phyloP scores from a whole-genome alignment of 1,140 invertebrate species.

The Hyposmocoma kahamanoa region DNA sequence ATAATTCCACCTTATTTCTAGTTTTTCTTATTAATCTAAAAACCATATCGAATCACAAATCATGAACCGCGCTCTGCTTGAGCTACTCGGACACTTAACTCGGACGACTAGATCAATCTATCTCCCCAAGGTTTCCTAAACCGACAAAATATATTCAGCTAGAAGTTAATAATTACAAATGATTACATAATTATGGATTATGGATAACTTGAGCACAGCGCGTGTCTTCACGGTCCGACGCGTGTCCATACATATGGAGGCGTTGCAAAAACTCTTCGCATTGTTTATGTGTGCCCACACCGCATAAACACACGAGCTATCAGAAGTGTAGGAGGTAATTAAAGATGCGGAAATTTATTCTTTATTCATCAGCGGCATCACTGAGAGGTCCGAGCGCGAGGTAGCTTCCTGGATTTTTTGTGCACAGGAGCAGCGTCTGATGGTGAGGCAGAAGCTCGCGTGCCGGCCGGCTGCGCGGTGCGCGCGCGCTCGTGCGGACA shows the following conservation, averaged over 20 bases:
- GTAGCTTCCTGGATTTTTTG: constrained; percentile 54
- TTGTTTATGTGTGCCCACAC: background rate
- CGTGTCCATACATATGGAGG: constrained; percentile 10
- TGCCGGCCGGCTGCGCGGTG: constrained; percentile 31
- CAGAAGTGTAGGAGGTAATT: constrained; percentile 29
- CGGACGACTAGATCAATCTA: no score
- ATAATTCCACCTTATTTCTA: no score
- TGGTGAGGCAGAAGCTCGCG: constrained; percentile 28
- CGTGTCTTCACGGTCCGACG: constrained; percentile 41
- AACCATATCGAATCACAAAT: no score
- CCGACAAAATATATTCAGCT: no score
- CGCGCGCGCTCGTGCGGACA: constrained; percentile 28
- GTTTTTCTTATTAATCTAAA: no score
- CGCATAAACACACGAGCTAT: background rate
- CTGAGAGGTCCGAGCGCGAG: constrained; percentile 21
- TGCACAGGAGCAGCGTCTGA: constrained; percentile 14
- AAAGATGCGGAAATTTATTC: constrained; percentile 48
- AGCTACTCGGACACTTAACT: no score
- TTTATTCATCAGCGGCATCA: constrained; percentile 57
- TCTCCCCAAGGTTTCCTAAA: no score
- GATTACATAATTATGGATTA: constrained; percentile 33
- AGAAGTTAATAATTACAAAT: constrained; percentile 12
- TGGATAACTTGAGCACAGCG: constrained; percentile 26
- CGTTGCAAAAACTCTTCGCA: background rate
- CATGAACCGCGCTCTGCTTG: no score